Evolutionary conservation across 1,140 invertebrate genomes (phyloP).

Genomic region (Rhizoglyphus robini): DNA sequence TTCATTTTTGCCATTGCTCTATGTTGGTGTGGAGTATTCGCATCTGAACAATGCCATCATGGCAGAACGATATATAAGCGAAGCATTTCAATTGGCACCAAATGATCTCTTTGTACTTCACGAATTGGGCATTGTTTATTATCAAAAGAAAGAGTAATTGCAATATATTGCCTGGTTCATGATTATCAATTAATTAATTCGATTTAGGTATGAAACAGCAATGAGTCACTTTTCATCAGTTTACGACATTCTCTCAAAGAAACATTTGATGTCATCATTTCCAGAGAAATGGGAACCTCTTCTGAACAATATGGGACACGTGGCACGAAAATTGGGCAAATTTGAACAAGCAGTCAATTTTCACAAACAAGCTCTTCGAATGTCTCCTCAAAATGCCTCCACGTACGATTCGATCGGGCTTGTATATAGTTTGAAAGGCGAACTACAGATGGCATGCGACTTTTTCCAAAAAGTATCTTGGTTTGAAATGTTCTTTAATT

Average conservation of each 20-base stretch:
- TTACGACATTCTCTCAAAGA: slow-evolving; percentile 49
- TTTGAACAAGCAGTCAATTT: slow-evolving; percentile 56
- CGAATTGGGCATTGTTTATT: slow-evolving; percentile 85
- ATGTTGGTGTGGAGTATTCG: slow-evolving; percentile 89
- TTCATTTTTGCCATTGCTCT: slow-evolving; percentile 74
- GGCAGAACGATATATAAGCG: slow-evolving; percentile 81
- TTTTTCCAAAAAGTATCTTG: slow-evolving; percentile 59
- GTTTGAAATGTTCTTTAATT: not conserved
- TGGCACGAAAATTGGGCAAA: slow-evolving; percentile 51
- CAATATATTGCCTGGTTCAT: not conserved
- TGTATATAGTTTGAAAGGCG: slow-evolving; percentile 61
- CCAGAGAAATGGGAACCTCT: slow-evolving; percentile 74
- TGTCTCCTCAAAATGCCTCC: slow-evolving; percentile 61
- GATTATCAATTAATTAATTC: slow-evolving; percentile 24
- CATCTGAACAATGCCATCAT: slow-evolving; percentile 79
- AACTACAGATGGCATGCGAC: slow-evolving; percentile 62
- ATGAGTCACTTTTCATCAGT: slow-evolving; percentile 59
- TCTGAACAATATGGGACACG: slow-evolving; percentile 85
- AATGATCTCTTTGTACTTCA: slow-evolving; percentile 85
- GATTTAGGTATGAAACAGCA: slow-evolving; percentile 50
- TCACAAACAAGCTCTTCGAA: slow-evolving; percentile 67
- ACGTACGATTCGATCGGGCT: slow-evolving; percentile 76
- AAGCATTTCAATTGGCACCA: slow-evolving; percentile 64
- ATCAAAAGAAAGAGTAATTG: slow-evolving; percentile 68
- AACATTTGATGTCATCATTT: slow-evolving; percentile 35